Evolutionary conservation across 2,113 vertebrate genomes (phyloP).

Genomic region (Lasiurus cinereus): DNA sequence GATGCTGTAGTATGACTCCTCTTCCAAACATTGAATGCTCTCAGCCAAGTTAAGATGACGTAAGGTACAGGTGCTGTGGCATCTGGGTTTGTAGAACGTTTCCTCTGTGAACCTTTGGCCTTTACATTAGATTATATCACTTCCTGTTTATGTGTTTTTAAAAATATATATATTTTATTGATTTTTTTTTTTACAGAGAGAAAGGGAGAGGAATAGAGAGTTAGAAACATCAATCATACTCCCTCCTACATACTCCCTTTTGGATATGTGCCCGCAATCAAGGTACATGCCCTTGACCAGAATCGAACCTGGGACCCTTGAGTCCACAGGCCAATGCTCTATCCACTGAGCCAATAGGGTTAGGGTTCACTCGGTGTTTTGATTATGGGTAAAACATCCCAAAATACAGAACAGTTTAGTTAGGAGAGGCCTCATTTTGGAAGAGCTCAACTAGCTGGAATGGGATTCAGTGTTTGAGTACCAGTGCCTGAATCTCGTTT

Average conservation of each 20-base stretch:
- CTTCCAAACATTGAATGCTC: neutral
- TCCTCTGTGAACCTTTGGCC: neutral
- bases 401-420: neutral
- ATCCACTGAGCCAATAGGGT: no score
- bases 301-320: no score
- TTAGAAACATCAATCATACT: no score
- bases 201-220: no score
- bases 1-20: neutral
- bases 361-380: conserved; percentile 1
- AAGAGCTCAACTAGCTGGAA: neutral
- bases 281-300: no score
- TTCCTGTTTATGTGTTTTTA: neutral
- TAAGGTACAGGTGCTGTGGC: neutral
- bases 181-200: no score
- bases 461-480: neutral
- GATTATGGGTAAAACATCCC: neutral
- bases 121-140: neutral
- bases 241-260: no score
- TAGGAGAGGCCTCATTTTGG: neutral
- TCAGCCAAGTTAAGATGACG: neutral
- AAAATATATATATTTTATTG: no score
- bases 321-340: no score
- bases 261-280: no score
- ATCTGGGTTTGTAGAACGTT: neutral
- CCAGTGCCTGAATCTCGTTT: neutral